Base-by-base conservation (phyloP, 1,140 invertebrate genomes). In the Eurytemora carolleeae region DNA sequence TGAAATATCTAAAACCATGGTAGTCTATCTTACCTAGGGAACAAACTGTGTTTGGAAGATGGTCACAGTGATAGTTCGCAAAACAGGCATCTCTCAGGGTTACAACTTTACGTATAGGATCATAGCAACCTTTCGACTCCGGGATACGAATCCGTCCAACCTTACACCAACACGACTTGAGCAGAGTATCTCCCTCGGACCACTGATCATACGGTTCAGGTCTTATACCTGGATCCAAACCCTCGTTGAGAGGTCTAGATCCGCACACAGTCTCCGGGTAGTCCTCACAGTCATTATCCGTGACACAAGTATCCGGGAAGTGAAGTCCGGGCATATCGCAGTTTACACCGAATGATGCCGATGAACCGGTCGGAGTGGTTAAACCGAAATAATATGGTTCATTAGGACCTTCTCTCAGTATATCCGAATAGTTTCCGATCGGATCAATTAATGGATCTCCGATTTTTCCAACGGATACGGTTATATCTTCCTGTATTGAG, bases 71-170 rank as follows among this genome's bases (percentile, higher is more conserved):
- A 20, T 57, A 20, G 55, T 62, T 25, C 17, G 60, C 52, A 53
- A 62, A 62, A 53, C 60, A 62, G 21, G 53, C 60, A 24, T 62
- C 60, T 55, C 21, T 56, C 21, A 62, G 54, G 2, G 60, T 62
- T 12, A 62, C 53, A 26, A 62, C 60, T 19, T 20, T 19, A 2
- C 60, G 18, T 18, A 62, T 57, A 22, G 60, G 60, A 57, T 62
- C 60, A 62, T 62, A 62, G 54, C 60, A 62, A n/a, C 60, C 60
- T 22, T 57, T 31, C 3, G 60, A 62, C 18, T 24, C 53, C 3
- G 56, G 60, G 19, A 57, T 62, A 1, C 60, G 18, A 53, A 62
- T 24, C 12, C 18, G 23, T 1, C 60, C 60, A 17, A 24, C 16
- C 24, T 57, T 56, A 25, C 60, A 62, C 18, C 57, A 62, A 23